Percentiles rank a stretch among this genome's conserved stretches.
phyloP scores from a whole-genome alignment of 2,888 invertebrate species.

The Phytoseiulus persimilis region DNA sequence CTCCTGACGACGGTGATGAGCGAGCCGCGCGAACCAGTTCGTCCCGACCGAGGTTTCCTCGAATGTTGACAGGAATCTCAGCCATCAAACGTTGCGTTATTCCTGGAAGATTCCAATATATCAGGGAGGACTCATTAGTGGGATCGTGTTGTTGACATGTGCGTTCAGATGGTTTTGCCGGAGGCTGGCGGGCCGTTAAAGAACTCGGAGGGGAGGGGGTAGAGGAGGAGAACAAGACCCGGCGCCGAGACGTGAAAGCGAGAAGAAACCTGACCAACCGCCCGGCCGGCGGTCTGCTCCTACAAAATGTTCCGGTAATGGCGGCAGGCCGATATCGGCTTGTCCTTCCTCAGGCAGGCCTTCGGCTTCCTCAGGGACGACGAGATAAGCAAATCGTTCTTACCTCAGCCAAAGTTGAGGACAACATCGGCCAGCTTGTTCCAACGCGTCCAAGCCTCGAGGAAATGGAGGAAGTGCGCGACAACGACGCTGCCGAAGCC shows the following conservation, averaged over 20 bases:
- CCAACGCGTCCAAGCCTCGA: background rate
- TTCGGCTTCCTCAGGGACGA: background rate
- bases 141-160: no score
- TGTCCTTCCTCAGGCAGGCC: background rate
- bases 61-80: no score
- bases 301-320: background rate
- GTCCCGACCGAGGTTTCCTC: no score
- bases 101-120: no score
- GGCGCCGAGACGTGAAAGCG: background rate
- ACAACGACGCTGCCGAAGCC: background rate
- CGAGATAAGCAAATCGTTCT: background rate
- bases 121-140: no score
- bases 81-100: no score
- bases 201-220: no score
- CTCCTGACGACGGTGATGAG: no score
- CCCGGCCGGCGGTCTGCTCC: background rate
- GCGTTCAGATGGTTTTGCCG: no score
- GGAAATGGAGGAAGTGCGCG: background rate
- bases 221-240: no score
- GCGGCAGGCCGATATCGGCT: background rate
- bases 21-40: no score
- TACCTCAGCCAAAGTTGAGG: background rate
- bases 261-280: background rate
- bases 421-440: background rate
- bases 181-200: no score